Base-by-base conservation (phyloP, 2,113 vertebrate genomes). In the Chlamydotis undulata region DNA sequence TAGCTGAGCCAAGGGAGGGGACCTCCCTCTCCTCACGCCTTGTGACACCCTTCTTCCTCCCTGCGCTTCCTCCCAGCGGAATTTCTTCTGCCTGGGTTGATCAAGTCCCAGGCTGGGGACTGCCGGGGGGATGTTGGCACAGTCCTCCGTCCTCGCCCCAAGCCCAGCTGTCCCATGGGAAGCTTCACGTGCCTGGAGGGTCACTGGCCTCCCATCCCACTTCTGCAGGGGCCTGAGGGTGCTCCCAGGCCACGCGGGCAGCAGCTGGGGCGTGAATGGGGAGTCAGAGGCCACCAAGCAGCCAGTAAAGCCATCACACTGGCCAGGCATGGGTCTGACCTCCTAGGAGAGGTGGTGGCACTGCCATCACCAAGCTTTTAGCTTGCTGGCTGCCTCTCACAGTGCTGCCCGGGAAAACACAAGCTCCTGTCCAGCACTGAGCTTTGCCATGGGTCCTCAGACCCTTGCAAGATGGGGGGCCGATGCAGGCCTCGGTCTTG, bases 71-170 rank as follows among this genome's bases (percentile, higher is more conserved):
- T 69, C 17, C 39, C 5, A 16, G n/a, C 0, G 8, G 33, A 67
- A 53, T 29, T 77, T 93, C 83, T 79, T 50, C 67, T 56, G 22
- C n/a, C 26, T 64, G 49, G 3, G 14, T 33, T 83, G 73, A 63
- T 49, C 19, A 52, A 55, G 39, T n/a, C 60, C 25, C 60, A 90
- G 25, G 19, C 14, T 1, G 2, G 79, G 14, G 14, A 50, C 33
- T 6, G 10, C 24, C 0, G 0, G 14, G 47, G 14, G 23, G 18
- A 49, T 31, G 49, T 28, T 9, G 19, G 37, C 29, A 9, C 1
- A 0, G 52, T 63, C 12, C 29, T 29, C 33, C 4, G 2, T 77
- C 76, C 67, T 87, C 13, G 1, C 57, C 77, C 37, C 12, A 28
- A 71, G 80, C 53, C 77, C 93, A 93, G 83, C 74, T 96, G 85